A percentile compares a stretch with the other conserved stretches of the same genome.
These are phyloP conservation scores for Lampris megalopsis DNA, from an alignment of 2,113 vertebrate genomes.

Conservation along the genomic window DNA sequence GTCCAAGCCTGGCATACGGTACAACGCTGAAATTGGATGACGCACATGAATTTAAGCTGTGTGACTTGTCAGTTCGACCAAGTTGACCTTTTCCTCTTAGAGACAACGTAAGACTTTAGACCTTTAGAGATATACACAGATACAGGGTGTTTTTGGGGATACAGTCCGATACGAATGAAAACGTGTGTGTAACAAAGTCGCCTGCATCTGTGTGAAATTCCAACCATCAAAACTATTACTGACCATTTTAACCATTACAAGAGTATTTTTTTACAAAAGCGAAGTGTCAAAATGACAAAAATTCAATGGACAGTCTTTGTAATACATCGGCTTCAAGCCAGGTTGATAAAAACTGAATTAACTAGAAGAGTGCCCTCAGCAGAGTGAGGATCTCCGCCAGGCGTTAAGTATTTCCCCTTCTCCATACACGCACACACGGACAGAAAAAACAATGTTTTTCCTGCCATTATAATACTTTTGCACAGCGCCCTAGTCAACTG, in stretches of 20 bases:
- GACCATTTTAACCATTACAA: background rate
- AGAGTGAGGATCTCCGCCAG: no score
- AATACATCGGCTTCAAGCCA: no score
- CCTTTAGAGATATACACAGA: background rate
- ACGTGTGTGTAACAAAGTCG: background rate
- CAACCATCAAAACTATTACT: background rate
- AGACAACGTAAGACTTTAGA: background rate
- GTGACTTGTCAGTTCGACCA: conserved; percentile 5
- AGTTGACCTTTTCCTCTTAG: background rate
- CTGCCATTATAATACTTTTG: no score
- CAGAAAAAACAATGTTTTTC: no score
- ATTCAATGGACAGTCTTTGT: no score
- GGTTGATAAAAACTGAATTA: no score
- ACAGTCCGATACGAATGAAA: background rate
- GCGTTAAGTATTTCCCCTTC: no score
- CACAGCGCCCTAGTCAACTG: no score
- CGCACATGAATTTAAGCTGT: conserved; percentile 15
- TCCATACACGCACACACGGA: no score
- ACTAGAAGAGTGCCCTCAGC: no score
- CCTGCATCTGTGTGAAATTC: background rate
- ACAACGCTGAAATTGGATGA: conserved; percentile 28
- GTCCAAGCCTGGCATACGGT: conserved; percentile 9
- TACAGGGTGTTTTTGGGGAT: background rate
- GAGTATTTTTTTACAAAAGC: no score
- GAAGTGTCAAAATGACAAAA: no score